phyloP scores from a whole-genome alignment of 1,140 invertebrate species.

The Neotoxoptera formosana region DNA sequence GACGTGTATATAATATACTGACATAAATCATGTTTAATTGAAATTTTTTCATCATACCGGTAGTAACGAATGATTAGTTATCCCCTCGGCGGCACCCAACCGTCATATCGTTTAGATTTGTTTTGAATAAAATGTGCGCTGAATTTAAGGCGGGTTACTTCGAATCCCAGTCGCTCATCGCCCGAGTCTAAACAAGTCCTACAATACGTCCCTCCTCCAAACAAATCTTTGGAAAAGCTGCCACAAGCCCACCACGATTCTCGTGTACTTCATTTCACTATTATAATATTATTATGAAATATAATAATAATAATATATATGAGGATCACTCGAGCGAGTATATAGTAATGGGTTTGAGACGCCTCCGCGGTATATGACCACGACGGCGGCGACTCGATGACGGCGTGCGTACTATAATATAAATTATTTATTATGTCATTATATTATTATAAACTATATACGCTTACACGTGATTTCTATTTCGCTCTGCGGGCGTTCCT shows the following conservation, averaged over 20 bases:
- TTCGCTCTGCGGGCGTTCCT: not conserved
- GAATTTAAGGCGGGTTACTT: not conserved
- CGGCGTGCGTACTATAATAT: not conserved
- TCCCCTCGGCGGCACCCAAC: not conserved
- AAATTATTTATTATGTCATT: not conserved
- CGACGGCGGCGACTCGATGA: not conserved
- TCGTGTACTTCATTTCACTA: not conserved
- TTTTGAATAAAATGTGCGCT: not conserved
- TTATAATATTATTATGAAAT: not conserved
- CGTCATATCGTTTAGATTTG: not conserved
- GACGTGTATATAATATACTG: too few relatives aligned
- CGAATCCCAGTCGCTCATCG: not conserved
- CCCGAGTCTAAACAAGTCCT: not conserved
- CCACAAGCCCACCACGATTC: not conserved
- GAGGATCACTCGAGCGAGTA: not conserved
- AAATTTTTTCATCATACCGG: not conserved
- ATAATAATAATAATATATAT: not conserved
- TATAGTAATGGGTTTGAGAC: not conserved
- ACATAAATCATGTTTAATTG: not conserved
- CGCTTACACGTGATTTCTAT: not conserved
- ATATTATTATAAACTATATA: not conserved
- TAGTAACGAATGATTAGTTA: not conserved
- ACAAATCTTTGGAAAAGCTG: not conserved
- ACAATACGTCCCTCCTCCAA: not conserved
- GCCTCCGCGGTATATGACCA: not conserved